phyloP scores from a whole-genome alignment of 2,888 invertebrate species.

The Gasteruption jaculator region DNA sequence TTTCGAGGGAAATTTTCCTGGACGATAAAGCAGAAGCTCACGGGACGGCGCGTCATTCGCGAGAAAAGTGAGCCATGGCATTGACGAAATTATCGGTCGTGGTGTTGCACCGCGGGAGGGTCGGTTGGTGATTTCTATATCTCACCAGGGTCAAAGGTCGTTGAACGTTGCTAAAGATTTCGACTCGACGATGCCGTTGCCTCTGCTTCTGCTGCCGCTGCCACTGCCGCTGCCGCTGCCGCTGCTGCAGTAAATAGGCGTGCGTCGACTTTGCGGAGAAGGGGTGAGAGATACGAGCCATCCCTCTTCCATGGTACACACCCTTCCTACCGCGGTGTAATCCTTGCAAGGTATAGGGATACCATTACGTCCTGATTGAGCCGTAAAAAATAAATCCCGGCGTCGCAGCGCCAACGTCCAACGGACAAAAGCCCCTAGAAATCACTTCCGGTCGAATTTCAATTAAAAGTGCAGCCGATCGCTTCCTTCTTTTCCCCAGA shows the following conservation, averaged over 20 bases:
- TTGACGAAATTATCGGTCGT: slow-evolving; percentile 25
- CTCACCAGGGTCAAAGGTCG: slow-evolving; percentile 50
- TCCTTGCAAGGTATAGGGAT: slow-evolving; percentile 22
- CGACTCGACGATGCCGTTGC: slow-evolving; percentile 38
- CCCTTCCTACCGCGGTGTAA: slow-evolving; percentile 20
- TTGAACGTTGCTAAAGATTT: slow-evolving; percentile 52
- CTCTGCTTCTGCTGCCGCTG: neutral
- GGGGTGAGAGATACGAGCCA: slow-evolving; percentile 24
- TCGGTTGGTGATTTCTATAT: slow-evolving; percentile 28
- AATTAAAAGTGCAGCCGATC: neutral
- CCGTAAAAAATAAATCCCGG: too few relatives aligned
- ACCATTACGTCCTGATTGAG: slow-evolving; percentile 21
- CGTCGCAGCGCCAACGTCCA: too few relatives aligned
- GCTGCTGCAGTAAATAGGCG: slow-evolving; percentile 25
- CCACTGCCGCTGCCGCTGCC: neutral
- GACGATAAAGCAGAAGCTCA: too few relatives aligned
- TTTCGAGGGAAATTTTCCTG: too few relatives aligned
- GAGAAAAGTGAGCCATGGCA: slow-evolving; percentile 17
- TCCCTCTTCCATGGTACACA: slow-evolving; percentile 19
- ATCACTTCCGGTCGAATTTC: slow-evolving; percentile 1
- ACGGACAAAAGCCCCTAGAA: slow-evolving; percentile 7
- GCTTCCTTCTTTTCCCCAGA: too few relatives aligned
- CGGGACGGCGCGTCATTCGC: too few relatives aligned
- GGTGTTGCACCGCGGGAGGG: slow-evolving; percentile 4
- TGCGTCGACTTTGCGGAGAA: slow-evolving; percentile 17